Percentiles rank a stretch among this genome's conserved stretches.
These are phyloP conservation scores for Plagiodera versicolora DNA, from an alignment of 2,888 invertebrate species.

Conservation along the genomic window DNA sequence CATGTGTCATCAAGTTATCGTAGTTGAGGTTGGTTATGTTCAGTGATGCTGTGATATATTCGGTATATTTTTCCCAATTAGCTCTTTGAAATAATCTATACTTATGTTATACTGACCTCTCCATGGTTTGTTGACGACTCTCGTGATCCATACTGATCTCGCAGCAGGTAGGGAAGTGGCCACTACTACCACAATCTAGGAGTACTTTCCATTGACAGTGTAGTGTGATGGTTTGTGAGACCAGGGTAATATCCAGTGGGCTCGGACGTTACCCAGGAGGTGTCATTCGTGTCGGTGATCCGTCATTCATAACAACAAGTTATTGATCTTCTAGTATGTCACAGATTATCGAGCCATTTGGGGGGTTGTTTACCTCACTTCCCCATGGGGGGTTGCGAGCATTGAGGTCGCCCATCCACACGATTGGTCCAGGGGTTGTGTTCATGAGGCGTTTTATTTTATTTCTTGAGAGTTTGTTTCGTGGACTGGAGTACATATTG, in stretches of 20 bases:
- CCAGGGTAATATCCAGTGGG: neutral
- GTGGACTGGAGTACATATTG: neutral
- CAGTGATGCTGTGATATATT: too few relatives aligned
- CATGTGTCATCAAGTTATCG: too few relatives aligned
- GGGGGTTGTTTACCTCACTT: too few relatives aligned
- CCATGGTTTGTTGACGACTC: too few relatives aligned
- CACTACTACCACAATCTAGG: neutral
- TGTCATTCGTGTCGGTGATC: slow-evolving; percentile 3
- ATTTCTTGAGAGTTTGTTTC: neutral
- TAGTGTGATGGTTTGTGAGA: neutral
- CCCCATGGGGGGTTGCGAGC: neutral
- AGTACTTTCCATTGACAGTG: slow-evolving; percentile 5
- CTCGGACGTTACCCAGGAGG: neutral
- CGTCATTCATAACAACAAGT: neutral
- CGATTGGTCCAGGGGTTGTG: neutral
- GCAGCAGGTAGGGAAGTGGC: slow-evolving; percentile 2
- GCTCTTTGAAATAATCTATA: too few relatives aligned
- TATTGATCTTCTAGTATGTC: too few relatives aligned
- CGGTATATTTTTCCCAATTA: too few relatives aligned
- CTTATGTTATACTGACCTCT: too few relatives aligned
- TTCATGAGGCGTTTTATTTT: neutral
- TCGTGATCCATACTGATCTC: too few relatives aligned
- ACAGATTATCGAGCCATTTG: too few relatives aligned
- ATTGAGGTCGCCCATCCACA: neutral
- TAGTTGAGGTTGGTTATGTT: too few relatives aligned